Evolutionary conservation across 2,113 vertebrate species (phyloP).

Genomic region (Passer montanus): DNA sequence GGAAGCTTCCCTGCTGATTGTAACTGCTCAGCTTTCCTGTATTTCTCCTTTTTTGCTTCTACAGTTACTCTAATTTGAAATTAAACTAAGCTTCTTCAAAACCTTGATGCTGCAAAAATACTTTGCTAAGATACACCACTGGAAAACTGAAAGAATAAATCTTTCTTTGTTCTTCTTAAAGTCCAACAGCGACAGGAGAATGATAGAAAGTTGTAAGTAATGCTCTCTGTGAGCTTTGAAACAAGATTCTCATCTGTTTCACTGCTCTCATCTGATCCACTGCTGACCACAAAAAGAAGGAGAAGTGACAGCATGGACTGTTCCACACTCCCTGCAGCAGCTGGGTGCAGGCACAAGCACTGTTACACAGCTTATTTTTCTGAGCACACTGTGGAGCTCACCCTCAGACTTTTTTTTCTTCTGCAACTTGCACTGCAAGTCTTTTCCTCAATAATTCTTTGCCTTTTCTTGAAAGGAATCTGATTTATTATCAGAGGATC

Average conservation of each 20-base stretch:
- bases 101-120: neutral
- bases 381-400: neutral
- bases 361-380: neutral
- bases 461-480: neutral
- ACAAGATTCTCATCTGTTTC: neutral
- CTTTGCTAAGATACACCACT: neutral
- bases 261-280: neutral
- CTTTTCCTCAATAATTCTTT: neutral
- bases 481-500: constrained; percentile 32
- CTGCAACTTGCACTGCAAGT: neutral
- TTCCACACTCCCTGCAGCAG: neutral
- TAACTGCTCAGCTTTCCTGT: neutral
- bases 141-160: neutral
- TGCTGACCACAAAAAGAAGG: neutral
- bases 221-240: neutral
- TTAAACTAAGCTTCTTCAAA: neutral
- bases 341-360: neutral
- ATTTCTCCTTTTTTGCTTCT: neutral
- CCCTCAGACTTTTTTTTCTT: neutral
- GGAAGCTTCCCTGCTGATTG: neutral
- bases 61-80: neutral
- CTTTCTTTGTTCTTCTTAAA: neutral
- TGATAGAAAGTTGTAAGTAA: neutral
- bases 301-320: neutral
- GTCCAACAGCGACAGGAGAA: neutral